Conservation (phyloP, 2,797 vertebrate genomes). For the Sebastes hubbsi region DNA sequence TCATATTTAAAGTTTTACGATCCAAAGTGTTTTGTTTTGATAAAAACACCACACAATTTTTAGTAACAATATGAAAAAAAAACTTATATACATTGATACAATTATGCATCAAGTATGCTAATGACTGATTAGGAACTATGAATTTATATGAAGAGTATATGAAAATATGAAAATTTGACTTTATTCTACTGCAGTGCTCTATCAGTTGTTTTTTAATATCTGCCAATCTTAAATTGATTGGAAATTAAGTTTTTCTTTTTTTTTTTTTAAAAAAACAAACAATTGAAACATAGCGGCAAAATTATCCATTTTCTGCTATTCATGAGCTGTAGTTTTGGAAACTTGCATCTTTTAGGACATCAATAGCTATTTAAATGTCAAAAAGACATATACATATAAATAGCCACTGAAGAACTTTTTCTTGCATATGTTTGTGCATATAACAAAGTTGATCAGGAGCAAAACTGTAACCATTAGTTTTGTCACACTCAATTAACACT, state of each 20-base stretch:
- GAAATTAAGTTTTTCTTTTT: neutral
- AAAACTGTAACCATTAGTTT: neutral
- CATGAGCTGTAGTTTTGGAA: neutral
- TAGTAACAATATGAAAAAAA: too few species aligned
- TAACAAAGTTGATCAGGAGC: neutral
- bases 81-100: too few species aligned
- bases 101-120: neutral
- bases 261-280: too few species aligned
- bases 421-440: neutral
- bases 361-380: neutral
- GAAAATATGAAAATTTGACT: neutral
- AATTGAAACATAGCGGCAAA: neutral
- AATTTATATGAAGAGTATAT: neutral
- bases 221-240: neutral
- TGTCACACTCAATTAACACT: neutral
- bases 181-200: neutral
- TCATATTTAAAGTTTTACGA: neutral
- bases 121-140: neutral
- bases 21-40: neutral
- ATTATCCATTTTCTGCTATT: neutral
- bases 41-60: neutral
- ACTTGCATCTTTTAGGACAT: rapidly evolving
- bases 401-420: neutral
- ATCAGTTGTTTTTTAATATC: neutral
- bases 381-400: neutral